Evolutionary conservation across 2,888 invertebrate genomes (phyloP).

Genomic region (Bombylius discolor): DNA sequence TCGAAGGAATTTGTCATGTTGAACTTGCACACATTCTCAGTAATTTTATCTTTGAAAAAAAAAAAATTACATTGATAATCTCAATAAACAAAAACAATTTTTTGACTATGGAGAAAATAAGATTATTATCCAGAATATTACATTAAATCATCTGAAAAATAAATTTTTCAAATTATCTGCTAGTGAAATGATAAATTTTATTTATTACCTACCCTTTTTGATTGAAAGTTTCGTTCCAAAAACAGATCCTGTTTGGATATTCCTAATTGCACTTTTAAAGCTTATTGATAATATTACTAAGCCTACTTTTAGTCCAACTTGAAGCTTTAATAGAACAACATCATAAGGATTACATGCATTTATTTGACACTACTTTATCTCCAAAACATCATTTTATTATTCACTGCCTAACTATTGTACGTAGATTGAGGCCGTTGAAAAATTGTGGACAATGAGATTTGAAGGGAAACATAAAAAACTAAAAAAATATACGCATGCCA

Average conservation of each 20-base stretch:
- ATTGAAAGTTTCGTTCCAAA: slow-evolving; percentile 9
- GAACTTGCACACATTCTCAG: slow-evolving; percentile 5
- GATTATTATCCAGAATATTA: background rate
- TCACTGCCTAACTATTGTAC: slow-evolving; percentile 9
- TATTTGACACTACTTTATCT: slow-evolving; percentile 4
- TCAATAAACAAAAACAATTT: slow-evolving; percentile 1
- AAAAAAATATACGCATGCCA: too few species aligned
- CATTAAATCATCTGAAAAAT: slow-evolving; percentile 4
- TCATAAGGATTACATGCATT: slow-evolving; percentile 6
- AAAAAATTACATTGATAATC: slow-evolving; percentile 2
- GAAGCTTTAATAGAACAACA: slow-evolving; percentile 4
- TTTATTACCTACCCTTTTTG: slow-evolving; percentile 7
- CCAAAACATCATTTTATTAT: slow-evolving; percentile 13
- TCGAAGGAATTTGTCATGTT: slow-evolving; percentile 11
- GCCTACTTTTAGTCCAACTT: slow-evolving; percentile 2
- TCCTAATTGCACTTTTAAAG: background rate
- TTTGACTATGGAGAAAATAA: background rate
- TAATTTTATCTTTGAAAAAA: slow-evolving; percentile 8
- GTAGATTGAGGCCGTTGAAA: slow-evolving; percentile 11
- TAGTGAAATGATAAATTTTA: slow-evolving; percentile 10
- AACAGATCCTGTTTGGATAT: slow-evolving; percentile 8
- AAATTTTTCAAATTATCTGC: slow-evolving; percentile 9
- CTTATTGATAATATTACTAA: slow-evolving; percentile 3
- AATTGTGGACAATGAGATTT: slow-evolving; percentile 11
- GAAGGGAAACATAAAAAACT: slow-evolving; percentile 10